Conservation (phyloP, 2,888 invertebrate species). For the Caenorhabditis virilis region DNA sequence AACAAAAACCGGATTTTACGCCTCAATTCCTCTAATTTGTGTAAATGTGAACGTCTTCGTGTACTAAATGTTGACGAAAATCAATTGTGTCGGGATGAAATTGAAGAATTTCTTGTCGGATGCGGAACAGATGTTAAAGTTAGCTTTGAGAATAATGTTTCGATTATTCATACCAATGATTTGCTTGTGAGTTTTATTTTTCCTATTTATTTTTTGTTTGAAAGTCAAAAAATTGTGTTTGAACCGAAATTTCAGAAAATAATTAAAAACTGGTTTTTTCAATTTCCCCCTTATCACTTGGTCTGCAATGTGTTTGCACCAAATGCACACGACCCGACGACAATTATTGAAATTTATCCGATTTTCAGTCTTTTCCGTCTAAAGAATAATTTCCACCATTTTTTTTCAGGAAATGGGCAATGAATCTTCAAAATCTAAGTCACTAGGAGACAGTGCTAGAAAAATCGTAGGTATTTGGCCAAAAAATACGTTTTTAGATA, state of each 20-base stretch:
- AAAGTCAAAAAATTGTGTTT: constrained; percentile 8
- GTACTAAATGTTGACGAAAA: constrained; percentile 93
- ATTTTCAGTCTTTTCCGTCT: not conserved
- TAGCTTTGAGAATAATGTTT: constrained; percentile 24
- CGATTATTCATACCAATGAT: constrained; percentile 14
- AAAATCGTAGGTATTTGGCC: constrained; percentile 22
- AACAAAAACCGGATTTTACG: constrained; percentile 87
- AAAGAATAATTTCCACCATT: not conserved
- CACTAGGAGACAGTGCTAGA: constrained; percentile 18
- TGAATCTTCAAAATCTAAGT: constrained; percentile 39
- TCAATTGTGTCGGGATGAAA: constrained; percentile 77
- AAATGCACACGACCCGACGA: constrained; percentile 11
- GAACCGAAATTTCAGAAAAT: too few relatives aligned
- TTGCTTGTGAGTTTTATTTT: constrained; percentile 13
- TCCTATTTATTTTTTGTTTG: not conserved
- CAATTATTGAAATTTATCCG: constrained; percentile 10
- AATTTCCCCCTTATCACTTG: too few relatives aligned
- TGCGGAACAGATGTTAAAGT: constrained; percentile 13
- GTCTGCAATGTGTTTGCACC: constrained; percentile 63
- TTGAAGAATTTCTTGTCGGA: constrained; percentile 73
- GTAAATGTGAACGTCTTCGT: constrained; percentile 84
- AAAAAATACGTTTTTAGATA: not conserved
- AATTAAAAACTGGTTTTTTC: too few relatives aligned
- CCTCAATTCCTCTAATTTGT: constrained; percentile 66
- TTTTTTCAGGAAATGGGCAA: constrained; percentile 44